Evolutionary conservation across 2,888 invertebrate genomes (phyloP), one percentile per base, ranked within the genome.

Genomic region (Callyntrura sp.): DNA sequence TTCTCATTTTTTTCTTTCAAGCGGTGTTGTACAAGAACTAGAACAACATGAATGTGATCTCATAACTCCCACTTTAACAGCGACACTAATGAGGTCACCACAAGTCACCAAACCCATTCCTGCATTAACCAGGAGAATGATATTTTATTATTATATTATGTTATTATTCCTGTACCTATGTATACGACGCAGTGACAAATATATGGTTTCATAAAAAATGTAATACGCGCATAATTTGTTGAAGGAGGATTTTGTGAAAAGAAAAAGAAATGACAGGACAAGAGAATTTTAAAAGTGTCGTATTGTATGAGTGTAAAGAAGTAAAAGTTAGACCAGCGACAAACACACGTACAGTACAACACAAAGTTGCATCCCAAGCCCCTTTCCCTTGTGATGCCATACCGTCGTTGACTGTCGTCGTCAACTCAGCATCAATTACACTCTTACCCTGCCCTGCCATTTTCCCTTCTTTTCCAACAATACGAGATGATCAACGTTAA

Each of bases 41-140:
- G 4, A 3, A 84, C 89, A 90, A 78, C 89, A 90, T 90, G 85
- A 81, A 85, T 90, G 55, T 85, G 85, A 90, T 85, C 89, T 85
- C 89, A 90, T 90, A 90, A 90, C 89, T 90, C 81, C 89, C 85
- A 90, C 89, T 90, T 90, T 85, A 85, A 79, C 68, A 79, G 57
- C 78, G 89, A 90, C 89, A 90, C 85, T 90, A 90, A 90, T 90
- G 89, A 90, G 89, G 89, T 90, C 89, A 90, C 89, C 89, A 70
- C 85, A 90, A 90, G 89, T 81, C 85, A 90, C 79, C 85, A 68
- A 79, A 60, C 88, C 73, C 79, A 81, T 79, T 81, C 65, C 14
- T 65, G n/a, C 55, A 12, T 28, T 28, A 84, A 20, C 11, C 35
- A 4, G 28, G 23, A 35, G n/a, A 17, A 14, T 3, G 28, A 78